Evolutionary conservation across 1,140 invertebrate genomes (phyloP), one percentile per base, ranked within the genome.

Genomic region (Atta texana): DNA sequence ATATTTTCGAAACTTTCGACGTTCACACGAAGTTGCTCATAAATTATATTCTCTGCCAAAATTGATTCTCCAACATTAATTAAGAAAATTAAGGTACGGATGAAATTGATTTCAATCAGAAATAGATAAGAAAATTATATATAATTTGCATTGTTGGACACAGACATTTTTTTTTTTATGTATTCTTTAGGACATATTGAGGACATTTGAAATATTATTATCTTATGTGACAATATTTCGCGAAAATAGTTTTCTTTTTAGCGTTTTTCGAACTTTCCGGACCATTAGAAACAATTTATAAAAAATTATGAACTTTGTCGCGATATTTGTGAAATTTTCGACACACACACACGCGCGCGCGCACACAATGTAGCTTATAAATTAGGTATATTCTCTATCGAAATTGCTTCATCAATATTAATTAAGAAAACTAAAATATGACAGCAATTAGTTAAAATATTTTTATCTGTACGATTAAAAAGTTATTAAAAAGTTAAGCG

Each of bases 171-270:
- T 44, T 44, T 39, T 39, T 44, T 44, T 44, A 44, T 10, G 8
- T 44, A 44, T 10, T 3, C 10, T 44, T 44, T 44, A 44, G 8
- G 2, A 49, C 5, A 6, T 49, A 44, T 49, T 4, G 24, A 64
- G 12, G 6, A 16, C 49, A 18, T 61, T 4, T 77, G 16, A 63
- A 63, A 77, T 64, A 77, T 28, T 49, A 49, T 77, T 44, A 8
- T 16, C 5, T 28, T 44, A 49, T 28, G 10, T 28, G 24, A 18
- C n/a, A 59, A 44, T 44, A 44, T 44, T 44, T 44, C 8, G 31
- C 39, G 31, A 44, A 44, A 44, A 10, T 10, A 44, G 8, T 12
- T 44, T 44, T 44, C 39, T 44, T 44, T 44, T 8, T 44, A 44
- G 12, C 24, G 7, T 51, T 34, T 21, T 61, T 31, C 21, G 24